A percentile compares a stretch with the other conserved stretches of the same genome.
phyloP scores from a whole-genome alignment of 2,113 vertebrate species.

The Stigmatopora nigra region DNA sequence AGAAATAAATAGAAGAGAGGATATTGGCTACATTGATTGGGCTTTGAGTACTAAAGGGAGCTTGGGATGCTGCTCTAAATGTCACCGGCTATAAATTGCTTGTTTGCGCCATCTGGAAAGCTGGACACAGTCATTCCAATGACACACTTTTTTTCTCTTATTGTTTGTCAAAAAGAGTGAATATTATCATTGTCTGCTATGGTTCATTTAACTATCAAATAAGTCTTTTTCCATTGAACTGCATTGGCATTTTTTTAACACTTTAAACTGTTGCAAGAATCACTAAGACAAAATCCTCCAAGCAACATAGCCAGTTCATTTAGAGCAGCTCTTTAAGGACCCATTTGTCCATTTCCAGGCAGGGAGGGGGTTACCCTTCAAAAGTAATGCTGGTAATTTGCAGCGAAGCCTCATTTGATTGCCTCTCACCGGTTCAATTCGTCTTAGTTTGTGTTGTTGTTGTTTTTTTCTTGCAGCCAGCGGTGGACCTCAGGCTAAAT shows the following conservation, averaged over 20 bases:
- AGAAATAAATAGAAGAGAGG: not conserved
- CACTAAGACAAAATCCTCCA: not conserved
- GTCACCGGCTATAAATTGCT: conserved; percentile 27
- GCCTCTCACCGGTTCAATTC: not conserved
- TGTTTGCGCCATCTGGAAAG: conserved; percentile 8
- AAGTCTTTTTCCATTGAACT: too few species aligned
- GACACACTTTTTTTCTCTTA: conserved; percentile 2
- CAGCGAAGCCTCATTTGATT: not conserved
- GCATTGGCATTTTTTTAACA: too few species aligned
- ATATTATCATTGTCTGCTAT: not conserved
- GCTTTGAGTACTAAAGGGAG: conserved; percentile 25
- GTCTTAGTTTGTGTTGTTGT: conserved; percentile 3
- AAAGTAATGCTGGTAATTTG: not conserved
- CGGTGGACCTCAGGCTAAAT: conserved; percentile 79
- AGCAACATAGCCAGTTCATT: not conserved
- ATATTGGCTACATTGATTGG: conserved; percentile 34
- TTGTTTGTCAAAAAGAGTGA: not conserved
- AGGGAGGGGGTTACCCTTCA: not conserved
- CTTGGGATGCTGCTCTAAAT: conserved; percentile 31
- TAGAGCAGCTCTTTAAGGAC: not conserved
- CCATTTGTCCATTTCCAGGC: not conserved
- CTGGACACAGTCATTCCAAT: not conserved
- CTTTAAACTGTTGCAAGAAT: not conserved
- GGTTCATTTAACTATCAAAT: too few species aligned
- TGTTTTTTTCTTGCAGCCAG: conserved; percentile 70